Percentiles rank a stretch among this genome's conserved stretches.
phyloP scores from a whole-genome alignment of 2,888 invertebrate genomes.

The Galerucella nymphaeae region DNA sequence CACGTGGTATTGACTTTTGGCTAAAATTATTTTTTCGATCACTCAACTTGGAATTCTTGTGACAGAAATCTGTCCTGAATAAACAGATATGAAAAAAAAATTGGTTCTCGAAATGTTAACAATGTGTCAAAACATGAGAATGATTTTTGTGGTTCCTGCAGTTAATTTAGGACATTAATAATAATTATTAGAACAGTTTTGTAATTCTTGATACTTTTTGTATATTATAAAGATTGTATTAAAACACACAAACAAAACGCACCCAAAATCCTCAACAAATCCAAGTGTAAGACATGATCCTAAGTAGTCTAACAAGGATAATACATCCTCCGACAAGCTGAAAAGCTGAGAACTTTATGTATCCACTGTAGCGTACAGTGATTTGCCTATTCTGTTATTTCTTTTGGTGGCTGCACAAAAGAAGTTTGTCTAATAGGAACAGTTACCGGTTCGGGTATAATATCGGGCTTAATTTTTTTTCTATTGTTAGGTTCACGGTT shows the following conservation, averaged over 20 bases:
- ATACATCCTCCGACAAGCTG: conserved; percentile 35
- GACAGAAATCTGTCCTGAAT: conserved; percentile 3
- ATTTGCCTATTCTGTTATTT: conserved; percentile 56
- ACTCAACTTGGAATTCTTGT: not conserved
- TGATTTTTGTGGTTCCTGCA: not conserved
- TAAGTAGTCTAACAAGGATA: conserved; percentile 45
- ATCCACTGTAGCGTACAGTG: conserved; percentile 55
- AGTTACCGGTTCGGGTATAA: conserved; percentile 40
- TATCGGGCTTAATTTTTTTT: conserved; percentile 46
- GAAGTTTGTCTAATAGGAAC: conserved; percentile 44
- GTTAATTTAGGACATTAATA: not conserved
- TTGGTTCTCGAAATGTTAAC: conserved; percentile 17
- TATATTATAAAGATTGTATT: too few relatives aligned
- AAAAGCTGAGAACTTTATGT: conserved; percentile 47
- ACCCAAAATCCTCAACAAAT: conserved; percentile 29
- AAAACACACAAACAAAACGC: conserved; percentile 30
- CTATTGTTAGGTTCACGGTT: conserved; percentile 49
- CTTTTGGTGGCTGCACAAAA: conserved; percentile 42
- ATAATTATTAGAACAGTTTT: not conserved
- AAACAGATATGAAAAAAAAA: conserved; percentile 2
- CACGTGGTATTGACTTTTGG: conserved; percentile 21
- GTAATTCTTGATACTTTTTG: not conserved
- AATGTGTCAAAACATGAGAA: conserved; percentile 15
- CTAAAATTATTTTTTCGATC: conserved; percentile 4
- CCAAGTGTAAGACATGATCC: conserved; percentile 44